Percentiles rank a stretch among this genome's conserved stretches.
phyloP scores from a whole-genome alignment of 2,888 invertebrate species.

The Erannis defoliaria region DNA sequence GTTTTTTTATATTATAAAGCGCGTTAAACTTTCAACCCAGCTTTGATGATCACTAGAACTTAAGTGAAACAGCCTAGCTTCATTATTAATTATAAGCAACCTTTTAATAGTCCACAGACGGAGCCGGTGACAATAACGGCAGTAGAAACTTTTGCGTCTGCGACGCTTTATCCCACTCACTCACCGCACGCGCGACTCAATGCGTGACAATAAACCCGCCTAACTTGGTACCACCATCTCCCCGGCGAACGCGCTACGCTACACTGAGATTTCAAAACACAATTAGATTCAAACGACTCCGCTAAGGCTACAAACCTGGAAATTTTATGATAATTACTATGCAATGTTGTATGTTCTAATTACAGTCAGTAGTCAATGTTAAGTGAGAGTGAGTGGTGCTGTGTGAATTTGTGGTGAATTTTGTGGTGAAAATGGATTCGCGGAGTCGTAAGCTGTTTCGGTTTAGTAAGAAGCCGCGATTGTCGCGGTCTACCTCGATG shows the following conservation, averaged over 20 bases:
- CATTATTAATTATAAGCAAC: no score
- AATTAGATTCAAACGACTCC: slow-evolving; percentile 71
- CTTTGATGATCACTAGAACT: no score
- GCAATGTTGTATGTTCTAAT: slow-evolving; percentile 78
- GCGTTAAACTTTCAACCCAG: background rate
- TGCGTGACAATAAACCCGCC: background rate
- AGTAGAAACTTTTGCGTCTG: no score
- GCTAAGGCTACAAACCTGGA: slow-evolving; percentile 81
- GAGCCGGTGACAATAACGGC: no score
- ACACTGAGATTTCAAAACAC: slow-evolving; percentile 71
- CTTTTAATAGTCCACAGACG: no score
- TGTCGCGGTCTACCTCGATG: slow-evolving; percentile 72
- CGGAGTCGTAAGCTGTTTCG: slow-evolving; percentile 70
- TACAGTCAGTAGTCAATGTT: slow-evolving; percentile 74
- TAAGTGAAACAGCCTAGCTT: no score
- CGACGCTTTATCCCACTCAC: background rate
- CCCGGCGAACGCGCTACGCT: slow-evolving; percentile 45
- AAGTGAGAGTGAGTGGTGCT: slow-evolving; percentile 73
- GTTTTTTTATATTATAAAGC: no score
- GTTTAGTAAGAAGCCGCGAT: slow-evolving; percentile 64
- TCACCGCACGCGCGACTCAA: background rate
- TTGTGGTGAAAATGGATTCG: slow-evolving; percentile 72
- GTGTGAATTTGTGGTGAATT: slow-evolving; percentile 51
- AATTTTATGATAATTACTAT: slow-evolving; percentile 83
- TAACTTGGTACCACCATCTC: slow-evolving; percentile 44